Evolutionary conservation across 2,113 vertebrate species (phyloP).

Genomic region (Anoplopoma fimbria): DNA sequence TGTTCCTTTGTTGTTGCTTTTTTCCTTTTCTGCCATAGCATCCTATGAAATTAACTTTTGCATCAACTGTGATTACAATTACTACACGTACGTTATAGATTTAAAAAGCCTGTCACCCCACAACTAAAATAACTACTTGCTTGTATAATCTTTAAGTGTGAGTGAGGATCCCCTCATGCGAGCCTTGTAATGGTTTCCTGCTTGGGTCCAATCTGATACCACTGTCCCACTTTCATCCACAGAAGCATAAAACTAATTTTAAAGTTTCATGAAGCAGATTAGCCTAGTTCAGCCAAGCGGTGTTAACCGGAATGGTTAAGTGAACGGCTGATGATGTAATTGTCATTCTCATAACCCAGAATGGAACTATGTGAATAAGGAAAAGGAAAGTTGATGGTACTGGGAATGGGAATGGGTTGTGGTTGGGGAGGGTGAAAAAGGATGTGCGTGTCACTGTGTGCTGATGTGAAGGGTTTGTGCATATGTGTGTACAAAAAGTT

Average conservation of each 20-base stretch:
- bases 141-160: conserved; percentile 16
- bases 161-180: conserved; percentile 43
- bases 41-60: conserved; percentile 14
- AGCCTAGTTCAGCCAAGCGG: conserved; percentile 71
- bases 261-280: conserved; percentile 80
- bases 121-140: not conserved
- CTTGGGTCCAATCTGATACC: conserved; percentile 51
- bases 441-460: conserved; percentile 10
- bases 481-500: conserved; percentile 6
- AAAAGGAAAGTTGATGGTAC: conserved; percentile 12
- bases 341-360: conserved; percentile 42
- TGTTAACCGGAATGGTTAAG: conserved; percentile 57
- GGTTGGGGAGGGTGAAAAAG: not conserved
- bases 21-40: not conserved
- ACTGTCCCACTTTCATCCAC: conserved; percentile 66
- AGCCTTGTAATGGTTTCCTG: conserved; percentile 59
- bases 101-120: not conserved
- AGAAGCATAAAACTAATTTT: conserved; percentile 72
- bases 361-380: conserved; percentile 21
- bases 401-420: not conserved
- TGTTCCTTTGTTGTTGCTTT: not conserved
- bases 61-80: not conserved
- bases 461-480: conserved; percentile 15
- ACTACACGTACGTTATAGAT: not conserved
- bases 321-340: conserved; percentile 44